These are phyloP conservation scores for Panurus biarmicus DNA, from an alignment of 2,113 vertebrate genomes.

Conservation along the genomic window DNA sequence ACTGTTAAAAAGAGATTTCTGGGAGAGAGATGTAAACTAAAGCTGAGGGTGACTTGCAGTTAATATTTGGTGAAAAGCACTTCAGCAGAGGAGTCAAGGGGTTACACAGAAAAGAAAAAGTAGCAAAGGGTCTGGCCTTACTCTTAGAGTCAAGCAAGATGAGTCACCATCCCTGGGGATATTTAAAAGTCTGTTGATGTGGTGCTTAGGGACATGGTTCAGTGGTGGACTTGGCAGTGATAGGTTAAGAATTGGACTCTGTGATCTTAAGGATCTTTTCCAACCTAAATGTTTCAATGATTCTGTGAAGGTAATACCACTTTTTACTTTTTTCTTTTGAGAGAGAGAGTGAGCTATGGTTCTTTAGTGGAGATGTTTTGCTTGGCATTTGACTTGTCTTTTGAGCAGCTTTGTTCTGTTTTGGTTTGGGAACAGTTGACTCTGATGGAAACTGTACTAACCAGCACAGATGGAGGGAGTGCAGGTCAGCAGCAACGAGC, in stretches of 20 bases:
- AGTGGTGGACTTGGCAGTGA: not conserved
- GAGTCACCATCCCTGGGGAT: not conserved
- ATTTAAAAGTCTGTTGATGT: not conserved
- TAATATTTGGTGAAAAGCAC: not conserved
- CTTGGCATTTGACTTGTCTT: not conserved
- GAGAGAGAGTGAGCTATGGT: not conserved
- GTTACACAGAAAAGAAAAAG: not conserved
- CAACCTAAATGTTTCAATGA: not conserved
- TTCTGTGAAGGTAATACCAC: not conserved
- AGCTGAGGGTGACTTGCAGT: not conserved
- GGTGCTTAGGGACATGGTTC: not conserved
- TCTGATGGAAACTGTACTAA: not conserved
- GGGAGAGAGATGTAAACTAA: not conserved
- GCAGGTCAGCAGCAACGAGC: not conserved
- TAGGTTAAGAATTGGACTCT: not conserved
- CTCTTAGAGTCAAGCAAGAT: not conserved
- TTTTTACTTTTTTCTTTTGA: not conserved
- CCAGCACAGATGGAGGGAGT: not conserved
- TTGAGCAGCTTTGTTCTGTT: not conserved
- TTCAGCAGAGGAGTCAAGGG: not conserved
- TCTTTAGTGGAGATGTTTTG: not conserved
- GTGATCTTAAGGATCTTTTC: not conserved
- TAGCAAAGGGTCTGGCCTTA: not conserved
- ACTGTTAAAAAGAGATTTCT: not conserved
- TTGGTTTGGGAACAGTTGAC: not conserved